A percentile compares a stretch with the other conserved stretches of the same genome.
Evolutionary conservation across 2,888 invertebrate species (phyloP).

Genomic region (Ennomos quercinarius): DNA sequence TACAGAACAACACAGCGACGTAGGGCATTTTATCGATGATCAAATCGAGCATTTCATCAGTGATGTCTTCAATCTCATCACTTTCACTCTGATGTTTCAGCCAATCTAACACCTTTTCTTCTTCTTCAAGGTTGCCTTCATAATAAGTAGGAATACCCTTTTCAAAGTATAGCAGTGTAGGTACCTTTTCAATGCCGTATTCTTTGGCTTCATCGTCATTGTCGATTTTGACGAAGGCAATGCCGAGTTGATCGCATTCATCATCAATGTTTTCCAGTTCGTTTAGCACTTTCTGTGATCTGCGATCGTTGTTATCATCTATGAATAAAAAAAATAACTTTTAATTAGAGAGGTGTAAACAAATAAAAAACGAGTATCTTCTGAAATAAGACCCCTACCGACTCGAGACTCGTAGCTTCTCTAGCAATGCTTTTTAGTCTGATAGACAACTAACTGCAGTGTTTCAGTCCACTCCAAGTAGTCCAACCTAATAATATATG

Average conservation of each 20-base stretch:
- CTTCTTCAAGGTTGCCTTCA: slow-evolving; percentile 94
- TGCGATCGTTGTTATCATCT: slow-evolving; percentile 96
- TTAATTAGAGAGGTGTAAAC: too few relatives aligned
- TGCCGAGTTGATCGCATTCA: slow-evolving; percentile 94
- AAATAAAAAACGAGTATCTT: too few relatives aligned
- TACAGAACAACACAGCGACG: slow-evolving; percentile 96
- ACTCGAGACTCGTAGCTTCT: too few relatives aligned
- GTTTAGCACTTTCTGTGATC: slow-evolving; percentile 93
- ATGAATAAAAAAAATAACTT: slow-evolving; percentile 41
- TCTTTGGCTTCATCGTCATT: slow-evolving; percentile 95
- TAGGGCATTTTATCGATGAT: slow-evolving; percentile 95
- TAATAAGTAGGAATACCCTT: slow-evolving; percentile 91
- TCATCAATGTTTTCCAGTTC: slow-evolving; percentile 97
- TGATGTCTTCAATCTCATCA: slow-evolving; percentile 97
- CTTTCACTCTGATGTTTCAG: slow-evolving; percentile 92
- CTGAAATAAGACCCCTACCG: too few relatives aligned
- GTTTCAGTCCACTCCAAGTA: too few relatives aligned
- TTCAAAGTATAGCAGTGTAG: slow-evolving; percentile 93
- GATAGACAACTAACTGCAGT: too few relatives aligned
- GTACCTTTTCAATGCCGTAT: slow-evolving; percentile 95
- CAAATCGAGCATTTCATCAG: slow-evolving; percentile 96
- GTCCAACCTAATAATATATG: too few relatives aligned
- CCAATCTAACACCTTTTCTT: slow-evolving; percentile 95
- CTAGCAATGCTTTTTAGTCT: too few relatives aligned
- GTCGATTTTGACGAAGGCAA: slow-evolving; percentile 96